These are phyloP conservation scores for Ondatra zibethicus DNA, from an alignment of 2,113 vertebrate genomes.

Conservation along the genomic window DNA sequence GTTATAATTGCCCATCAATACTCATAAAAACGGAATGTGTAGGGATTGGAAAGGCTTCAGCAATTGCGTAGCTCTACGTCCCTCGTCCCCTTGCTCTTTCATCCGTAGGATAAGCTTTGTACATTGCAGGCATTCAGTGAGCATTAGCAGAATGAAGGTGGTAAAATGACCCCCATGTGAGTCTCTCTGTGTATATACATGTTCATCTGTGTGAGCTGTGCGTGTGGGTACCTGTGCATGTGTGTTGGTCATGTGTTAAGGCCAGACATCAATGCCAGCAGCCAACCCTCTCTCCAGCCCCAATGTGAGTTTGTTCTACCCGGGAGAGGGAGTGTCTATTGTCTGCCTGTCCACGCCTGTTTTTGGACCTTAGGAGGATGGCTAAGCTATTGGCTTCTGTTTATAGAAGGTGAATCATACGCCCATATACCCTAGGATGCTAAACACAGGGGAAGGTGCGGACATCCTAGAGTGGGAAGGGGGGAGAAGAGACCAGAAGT, in stretches of 20 bases:
- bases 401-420: background rate
- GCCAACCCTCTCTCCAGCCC: background rate
- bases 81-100: background rate
- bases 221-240: background rate
- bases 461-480: background rate
- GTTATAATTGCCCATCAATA: slow-evolving; percentile 25
- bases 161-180: background rate
- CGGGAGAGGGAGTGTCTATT: background rate
- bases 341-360: background rate
- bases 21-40: background rate
- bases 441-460: background rate
- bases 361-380: background rate
- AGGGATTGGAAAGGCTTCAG: background rate
- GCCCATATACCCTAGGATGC: background rate
- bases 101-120: background rate
- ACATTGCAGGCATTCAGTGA: background rate
- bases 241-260: background rate
- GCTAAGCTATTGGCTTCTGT: background rate
- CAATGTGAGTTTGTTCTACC: background rate
- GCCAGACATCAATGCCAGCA: too few relatives aligned
- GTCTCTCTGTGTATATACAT: background rate
- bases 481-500: background rate
- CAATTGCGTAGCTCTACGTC: too few relatives aligned
- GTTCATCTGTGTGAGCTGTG: background rate
- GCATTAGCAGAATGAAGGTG: background rate